phyloP scores from a whole-genome alignment of 1,140 invertebrate species.

The Macrobrachium rosenbergii region DNA sequence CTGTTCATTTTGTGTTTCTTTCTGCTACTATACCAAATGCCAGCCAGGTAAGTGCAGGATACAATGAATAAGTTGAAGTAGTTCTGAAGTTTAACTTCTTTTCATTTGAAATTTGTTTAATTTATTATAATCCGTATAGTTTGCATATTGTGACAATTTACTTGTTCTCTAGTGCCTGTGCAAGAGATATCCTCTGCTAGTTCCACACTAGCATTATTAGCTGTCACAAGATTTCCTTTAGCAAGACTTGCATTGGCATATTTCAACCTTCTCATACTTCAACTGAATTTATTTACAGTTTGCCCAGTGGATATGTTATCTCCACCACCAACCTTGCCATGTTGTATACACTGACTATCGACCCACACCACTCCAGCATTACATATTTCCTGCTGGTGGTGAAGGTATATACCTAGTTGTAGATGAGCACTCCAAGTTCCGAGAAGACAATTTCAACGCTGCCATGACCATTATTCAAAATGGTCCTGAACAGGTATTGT shows the following conservation, averaged over 20 bases:
- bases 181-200: too few species aligned
- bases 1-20: conserved; percentile 98
- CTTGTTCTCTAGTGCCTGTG: too few species aligned
- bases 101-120: too few species aligned
- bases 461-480: conserved; percentile 91
- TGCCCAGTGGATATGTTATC: conserved; percentile 97
- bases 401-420: conserved; percentile 97
- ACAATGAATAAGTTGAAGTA: too few species aligned
- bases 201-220: too few species aligned
- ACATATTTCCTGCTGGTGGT: conserved; percentile 95
- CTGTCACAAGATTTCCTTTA: too few species aligned
- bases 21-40: conserved; percentile 99
- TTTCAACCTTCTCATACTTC: neutral
- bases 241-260: too few species aligned
- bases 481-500: conserved; percentile 66
- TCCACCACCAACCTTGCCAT: conserved; percentile 98
- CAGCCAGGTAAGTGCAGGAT: conserved; percentile 73
- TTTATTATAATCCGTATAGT: too few species aligned
- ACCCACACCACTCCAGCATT: conserved; percentile 97
- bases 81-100: too few species aligned
- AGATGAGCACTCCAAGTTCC: conserved; percentile 93
- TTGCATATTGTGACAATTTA: too few species aligned
- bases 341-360: conserved; percentile 99
- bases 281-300: conserved; percentile 75
- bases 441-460: conserved; percentile 97